Conservation (phyloP, 2,113 vertebrate species). For the Muntiacus muntjak region DNA sequence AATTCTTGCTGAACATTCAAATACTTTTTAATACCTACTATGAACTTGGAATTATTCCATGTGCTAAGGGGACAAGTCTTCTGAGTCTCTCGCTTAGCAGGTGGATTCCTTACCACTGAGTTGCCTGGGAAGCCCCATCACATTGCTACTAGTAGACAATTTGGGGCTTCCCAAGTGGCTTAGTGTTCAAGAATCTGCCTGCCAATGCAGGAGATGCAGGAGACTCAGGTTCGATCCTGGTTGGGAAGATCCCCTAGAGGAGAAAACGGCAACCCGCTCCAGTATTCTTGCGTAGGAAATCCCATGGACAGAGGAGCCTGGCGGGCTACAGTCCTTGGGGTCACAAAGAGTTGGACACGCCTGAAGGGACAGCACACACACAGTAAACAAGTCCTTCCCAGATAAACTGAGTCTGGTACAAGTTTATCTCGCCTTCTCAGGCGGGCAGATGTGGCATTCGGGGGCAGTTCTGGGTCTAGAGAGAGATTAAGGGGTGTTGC, state of each 20-base stretch:
- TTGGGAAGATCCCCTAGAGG: not conserved
- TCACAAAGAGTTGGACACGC: not conserved
- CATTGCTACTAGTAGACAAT: not conserved
- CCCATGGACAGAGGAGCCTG: not conserved
- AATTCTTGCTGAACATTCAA: not conserved
- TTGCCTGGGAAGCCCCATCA: not conserved
- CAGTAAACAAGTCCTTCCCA: not conserved
- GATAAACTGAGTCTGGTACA: not conserved
- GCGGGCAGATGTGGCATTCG: not conserved
- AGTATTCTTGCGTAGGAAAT: not conserved
- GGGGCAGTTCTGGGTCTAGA: not conserved
- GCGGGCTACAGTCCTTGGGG: not conserved
- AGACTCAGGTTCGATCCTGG: not conserved
- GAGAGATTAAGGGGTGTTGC: not conserved
- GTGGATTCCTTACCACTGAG: not conserved
- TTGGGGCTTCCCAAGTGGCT: not conserved
- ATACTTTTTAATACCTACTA: not conserved
- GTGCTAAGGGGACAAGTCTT: not conserved
- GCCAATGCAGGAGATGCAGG: not conserved
- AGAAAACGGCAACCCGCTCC: not conserved
- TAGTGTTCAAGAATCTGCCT: not conserved
- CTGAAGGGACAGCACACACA: not conserved
- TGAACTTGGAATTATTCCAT: not conserved
- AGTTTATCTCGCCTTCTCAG: not conserved
- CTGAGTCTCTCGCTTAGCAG: not conserved